Percentiles rank a stretch among this genome's conserved stretches.
These are phyloP conservation scores for Pachycephus smyrnensis DNA, from an alignment of 2,888 invertebrate genomes.

Conservation along the genomic window DNA sequence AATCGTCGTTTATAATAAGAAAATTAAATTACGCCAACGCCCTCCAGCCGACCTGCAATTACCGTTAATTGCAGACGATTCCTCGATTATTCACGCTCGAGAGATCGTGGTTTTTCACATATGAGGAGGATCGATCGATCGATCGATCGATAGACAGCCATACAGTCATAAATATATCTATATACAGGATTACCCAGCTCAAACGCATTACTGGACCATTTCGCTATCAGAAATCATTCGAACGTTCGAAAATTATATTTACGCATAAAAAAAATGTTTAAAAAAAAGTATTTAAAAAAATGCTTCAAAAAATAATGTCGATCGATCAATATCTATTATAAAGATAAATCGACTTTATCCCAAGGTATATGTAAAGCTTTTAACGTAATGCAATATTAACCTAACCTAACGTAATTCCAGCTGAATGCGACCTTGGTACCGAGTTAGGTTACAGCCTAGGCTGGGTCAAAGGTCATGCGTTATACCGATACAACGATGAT, in stretches of 20 bases:
- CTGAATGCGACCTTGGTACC: not conserved
- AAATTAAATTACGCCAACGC: constrained; percentile 4
- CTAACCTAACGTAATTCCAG: not conserved
- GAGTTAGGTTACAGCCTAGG: constrained; percentile 8
- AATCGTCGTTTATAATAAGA: constrained; percentile 1
- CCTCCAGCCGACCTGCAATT: constrained; percentile 13
- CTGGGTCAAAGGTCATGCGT: constrained; percentile 33
- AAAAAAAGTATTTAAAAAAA: no score
- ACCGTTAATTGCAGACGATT: constrained; percentile 15
- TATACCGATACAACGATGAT: constrained; percentile 44
- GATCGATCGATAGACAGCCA: not conserved
- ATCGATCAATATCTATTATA: not conserved
- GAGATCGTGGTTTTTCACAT: not conserved
- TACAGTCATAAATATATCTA: not conserved
- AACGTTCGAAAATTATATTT: not conserved
- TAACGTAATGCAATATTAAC: not conserved
- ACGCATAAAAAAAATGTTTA: not conserved
- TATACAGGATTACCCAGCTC: not conserved
- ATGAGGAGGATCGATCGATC: not conserved
- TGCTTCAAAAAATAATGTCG: not conserved
- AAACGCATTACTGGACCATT: not conserved
- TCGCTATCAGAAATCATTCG: not conserved
- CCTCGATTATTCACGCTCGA: constrained; percentile 11
- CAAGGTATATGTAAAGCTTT: not conserved
- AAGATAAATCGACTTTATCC: not conserved